Conservation (phyloP, 2,888 invertebrate species). For the Mimas tiliae region DNA sequence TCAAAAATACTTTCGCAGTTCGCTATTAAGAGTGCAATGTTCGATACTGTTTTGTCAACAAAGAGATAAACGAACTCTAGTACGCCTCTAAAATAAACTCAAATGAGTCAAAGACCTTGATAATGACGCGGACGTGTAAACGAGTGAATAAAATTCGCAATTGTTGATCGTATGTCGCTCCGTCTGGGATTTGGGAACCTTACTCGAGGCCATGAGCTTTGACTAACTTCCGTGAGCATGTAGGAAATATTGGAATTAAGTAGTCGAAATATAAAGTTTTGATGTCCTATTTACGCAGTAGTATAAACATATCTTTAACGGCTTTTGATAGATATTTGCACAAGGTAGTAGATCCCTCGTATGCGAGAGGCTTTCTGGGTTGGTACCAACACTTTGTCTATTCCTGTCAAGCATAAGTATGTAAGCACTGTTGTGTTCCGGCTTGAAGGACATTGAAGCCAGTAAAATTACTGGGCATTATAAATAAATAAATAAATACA, state of each 20-base stretch:
- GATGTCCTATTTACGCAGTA: not conserved
- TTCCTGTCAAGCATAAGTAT: no score
- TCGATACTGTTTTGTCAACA: conserved; percentile 60
- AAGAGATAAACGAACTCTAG: conserved; percentile 67
- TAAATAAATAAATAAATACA: no score
- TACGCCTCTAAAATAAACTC: conserved; percentile 63
- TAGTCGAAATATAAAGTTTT: not conserved
- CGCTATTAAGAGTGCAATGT: conserved; percentile 48
- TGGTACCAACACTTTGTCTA: no score
- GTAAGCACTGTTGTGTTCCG: no score
- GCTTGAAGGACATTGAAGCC: no score
- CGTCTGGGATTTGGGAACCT: conserved; percentile 34
- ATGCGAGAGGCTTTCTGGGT: no score
- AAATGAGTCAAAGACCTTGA: conserved; percentile 79
- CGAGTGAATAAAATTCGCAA: conserved; percentile 66
- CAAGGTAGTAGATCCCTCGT: no score
- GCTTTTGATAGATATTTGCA: no score
- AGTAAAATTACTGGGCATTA: no score
- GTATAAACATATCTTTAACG: not conserved
- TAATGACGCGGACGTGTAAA: conserved; percentile 66
- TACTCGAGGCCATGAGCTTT: conserved; percentile 43
- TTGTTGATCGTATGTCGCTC: conserved; percentile 41
- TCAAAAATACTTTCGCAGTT: conserved; percentile 31
- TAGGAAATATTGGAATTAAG: conserved; percentile 39
- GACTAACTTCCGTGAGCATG: conserved; percentile 50